Evolutionary conservation across 2,113 vertebrate species (phyloP).

Genomic region (Mionectes macconnelli): DNA sequence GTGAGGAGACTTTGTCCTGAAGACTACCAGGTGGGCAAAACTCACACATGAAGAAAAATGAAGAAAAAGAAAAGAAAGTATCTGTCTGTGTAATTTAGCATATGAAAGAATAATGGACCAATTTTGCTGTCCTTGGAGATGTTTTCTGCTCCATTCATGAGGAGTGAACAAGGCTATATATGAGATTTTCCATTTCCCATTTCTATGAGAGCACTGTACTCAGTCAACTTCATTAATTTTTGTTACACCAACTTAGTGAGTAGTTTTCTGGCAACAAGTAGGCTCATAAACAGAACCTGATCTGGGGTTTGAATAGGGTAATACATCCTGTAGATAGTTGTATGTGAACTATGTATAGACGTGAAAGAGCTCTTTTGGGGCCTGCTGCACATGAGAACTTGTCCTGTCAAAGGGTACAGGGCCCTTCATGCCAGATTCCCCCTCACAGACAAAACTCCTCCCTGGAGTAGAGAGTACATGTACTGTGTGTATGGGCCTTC

Average conservation of each 20-base stretch:
- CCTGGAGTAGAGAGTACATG: rapidly evolving
- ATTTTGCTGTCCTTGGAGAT: background rate
- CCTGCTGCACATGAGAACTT: background rate
- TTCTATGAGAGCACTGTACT: background rate
- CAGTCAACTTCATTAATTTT: background rate
- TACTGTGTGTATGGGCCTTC: background rate
- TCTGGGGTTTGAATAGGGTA: background rate
- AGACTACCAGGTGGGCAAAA: background rate
- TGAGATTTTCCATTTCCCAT: background rate
- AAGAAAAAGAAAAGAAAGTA: background rate
- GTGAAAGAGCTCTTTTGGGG: background rate
- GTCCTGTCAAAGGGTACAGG: background rate
- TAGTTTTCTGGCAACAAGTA: background rate
- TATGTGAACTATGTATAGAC: no score
- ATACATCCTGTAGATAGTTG: background rate
- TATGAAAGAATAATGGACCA: background rate
- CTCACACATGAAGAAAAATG: background rate
- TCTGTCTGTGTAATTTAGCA: background rate
- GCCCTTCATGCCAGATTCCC: background rate
- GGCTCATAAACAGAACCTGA: background rate
- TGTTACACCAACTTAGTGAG: background rate
- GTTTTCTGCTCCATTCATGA: background rate
- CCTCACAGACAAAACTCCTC: background rate
- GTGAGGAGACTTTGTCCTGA: background rate
- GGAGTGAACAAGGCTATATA: background rate